phyloP scores from a whole-genome alignment of 1,140 invertebrate species.

The Neelides sp. region DNA sequence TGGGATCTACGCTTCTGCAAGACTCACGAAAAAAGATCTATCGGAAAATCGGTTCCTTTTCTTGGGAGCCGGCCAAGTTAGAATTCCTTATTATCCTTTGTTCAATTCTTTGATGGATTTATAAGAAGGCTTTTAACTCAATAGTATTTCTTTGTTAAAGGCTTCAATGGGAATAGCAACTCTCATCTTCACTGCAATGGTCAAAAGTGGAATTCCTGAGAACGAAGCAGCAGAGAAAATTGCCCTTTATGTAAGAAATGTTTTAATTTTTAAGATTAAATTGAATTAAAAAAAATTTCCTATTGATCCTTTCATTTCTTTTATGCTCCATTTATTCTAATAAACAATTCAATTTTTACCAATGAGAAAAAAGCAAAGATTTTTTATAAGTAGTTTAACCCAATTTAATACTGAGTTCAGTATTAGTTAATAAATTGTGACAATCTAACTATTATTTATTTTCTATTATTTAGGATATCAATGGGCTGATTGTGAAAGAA shows the following conservation, averaged over 20 bases:
- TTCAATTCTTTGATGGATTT: neutral
- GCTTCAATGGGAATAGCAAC: conserved; percentile 79
- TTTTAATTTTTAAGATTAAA: neutral
- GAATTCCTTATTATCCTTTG: neutral
- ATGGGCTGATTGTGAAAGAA: conserved; percentile 65
- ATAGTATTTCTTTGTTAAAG: conserved; percentile 35
- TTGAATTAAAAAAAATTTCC: too few species aligned
- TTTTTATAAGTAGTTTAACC: too few species aligned
- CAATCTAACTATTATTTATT: too few species aligned
- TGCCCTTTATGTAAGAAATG: conserved; percentile 35
- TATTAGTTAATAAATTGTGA: too few species aligned
- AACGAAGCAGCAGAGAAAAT: conserved; percentile 66
- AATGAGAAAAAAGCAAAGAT: too few species aligned
- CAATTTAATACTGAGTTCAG: too few species aligned
- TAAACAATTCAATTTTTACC: too few species aligned
- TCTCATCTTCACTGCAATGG: conserved; percentile 72
- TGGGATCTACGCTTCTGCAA: conserved; percentile 67
- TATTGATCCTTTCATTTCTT: too few species aligned
- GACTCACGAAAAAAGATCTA: conserved; percentile 64
- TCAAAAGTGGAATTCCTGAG: conserved; percentile 59
- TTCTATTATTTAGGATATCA: conserved; percentile 40
- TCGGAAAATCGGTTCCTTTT: conserved; percentile 75
- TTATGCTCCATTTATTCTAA: too few species aligned
- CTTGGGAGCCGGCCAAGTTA: conserved; percentile 75
- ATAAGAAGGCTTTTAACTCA: neutral